Evolutionary conservation across 1,140 invertebrate genomes (phyloP), one percentile per base, ranked within the genome.

Genomic region (Drosophila sp.): DNA sequence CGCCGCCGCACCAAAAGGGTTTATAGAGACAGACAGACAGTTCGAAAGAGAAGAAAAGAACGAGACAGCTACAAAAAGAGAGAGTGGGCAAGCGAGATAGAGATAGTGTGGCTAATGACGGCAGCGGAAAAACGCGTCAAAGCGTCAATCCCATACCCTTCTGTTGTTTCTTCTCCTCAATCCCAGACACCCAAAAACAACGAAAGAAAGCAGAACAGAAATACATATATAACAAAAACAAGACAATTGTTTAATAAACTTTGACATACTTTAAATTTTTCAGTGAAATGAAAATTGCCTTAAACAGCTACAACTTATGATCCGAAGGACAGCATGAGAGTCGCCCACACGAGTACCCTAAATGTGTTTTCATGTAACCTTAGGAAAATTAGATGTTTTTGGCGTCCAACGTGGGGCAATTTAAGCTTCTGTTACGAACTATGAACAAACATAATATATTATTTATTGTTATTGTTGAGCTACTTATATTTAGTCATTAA

Each of bases 171-270:
- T 29, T 8, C 17, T n/a, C 27, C 29, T 8, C 38, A 44, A 29
- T 7, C 27, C 40, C 33, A 56, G 66, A 67, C 50, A 73, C 44
- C 74, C 66, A 33, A 72, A 77, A 86, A 79, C 23, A 32, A 17
- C 17, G 17, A 17, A 17, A 17, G 17, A 17, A 17, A 17, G 17
- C 17, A 23, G 7, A 58, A 58, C 3, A 56, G 10, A 40, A 8
- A 4, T 30, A 56, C 4, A 57, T 47, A 44, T 47, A 17, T 23
- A 58, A 58, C 32, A 35, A 58, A 29, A 58, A 35, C 56, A 35
- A 23, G 79, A 66, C 83, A 86, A 86, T 86, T 86, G 84, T 76
- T 76, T 86, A 87, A 87, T 86, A 79, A 76, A 87, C 79, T 87
- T 83, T 83, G 83, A 86, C 83, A 86, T 76, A 86, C 79, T 87